A percentile compares a stretch with the other conserved stretches of the same genome.
phyloP scores from a whole-genome alignment of 2,888 invertebrate genomes.

The Marronus borbonicus region DNA sequence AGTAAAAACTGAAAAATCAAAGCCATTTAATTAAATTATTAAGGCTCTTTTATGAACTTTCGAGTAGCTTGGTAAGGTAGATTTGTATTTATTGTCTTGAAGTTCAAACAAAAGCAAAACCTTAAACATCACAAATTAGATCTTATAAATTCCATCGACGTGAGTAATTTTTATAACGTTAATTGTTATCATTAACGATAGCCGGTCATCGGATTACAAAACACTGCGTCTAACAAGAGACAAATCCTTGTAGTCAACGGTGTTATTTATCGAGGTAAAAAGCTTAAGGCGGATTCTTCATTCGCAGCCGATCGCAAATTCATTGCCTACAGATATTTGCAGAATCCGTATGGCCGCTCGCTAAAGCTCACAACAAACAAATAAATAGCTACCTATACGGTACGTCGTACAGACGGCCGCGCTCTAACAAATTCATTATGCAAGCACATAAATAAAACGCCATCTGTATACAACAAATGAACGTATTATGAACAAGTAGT shows the following conservation, averaged over 20 bases:
- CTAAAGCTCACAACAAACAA: conserved; percentile 1
- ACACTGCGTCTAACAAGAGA: not conserved
- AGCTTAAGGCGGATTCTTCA: conserved; percentile 15
- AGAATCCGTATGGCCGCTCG: conserved; percentile 11
- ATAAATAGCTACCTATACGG: conserved; percentile 16
- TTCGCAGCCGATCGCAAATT: conserved; percentile 25
- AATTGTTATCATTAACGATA: not conserved
- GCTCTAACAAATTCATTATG: conserved; percentile 37
- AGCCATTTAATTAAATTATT: too few species aligned
- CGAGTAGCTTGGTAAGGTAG: too few species aligned
- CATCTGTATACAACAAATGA: conserved; percentile 37
- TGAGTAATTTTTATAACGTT: not conserved
- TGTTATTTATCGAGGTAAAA: conserved; percentile 11
- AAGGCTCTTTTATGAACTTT: too few species aligned
- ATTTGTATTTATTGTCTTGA: too few species aligned
- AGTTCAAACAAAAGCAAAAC: not conserved
- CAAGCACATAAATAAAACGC: conserved; percentile 37
- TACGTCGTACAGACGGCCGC: not conserved
- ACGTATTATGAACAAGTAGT: conserved; percentile 27
- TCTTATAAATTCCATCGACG: not conserved
- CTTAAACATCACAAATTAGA: not conserved
- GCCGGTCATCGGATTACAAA: conserved; percentile 4
- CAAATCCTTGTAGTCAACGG: not conserved
- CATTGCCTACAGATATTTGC: conserved; percentile 32
- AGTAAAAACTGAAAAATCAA: too few species aligned